Conservation (phyloP, 2,888 invertebrate species). For the Lepas anatifera region DNA sequence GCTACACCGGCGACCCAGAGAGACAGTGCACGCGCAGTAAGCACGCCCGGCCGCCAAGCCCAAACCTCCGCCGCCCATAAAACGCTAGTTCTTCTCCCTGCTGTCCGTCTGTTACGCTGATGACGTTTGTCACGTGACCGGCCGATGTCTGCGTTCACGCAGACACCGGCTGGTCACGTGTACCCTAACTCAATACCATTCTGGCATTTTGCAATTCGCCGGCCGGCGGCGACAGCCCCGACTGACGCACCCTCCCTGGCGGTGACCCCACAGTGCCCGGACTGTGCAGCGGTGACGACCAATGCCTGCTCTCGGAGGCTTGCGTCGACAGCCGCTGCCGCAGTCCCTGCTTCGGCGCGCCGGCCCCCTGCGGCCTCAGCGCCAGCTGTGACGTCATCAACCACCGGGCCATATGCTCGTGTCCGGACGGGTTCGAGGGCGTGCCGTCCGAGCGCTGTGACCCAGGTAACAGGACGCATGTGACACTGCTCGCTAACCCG, state of each 20-base stretch:
- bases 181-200: neutral
- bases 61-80: too few species aligned
- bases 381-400: conserved; percentile 60
- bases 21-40: conserved; percentile 35
- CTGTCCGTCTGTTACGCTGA: neutral
- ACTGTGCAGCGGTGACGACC: neutral
- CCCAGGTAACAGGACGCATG: conserved; percentile 3
- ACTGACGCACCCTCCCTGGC: neutral
- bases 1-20: conserved; percentile 72
- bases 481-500: neutral
- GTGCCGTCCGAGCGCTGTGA: conserved; percentile 40
- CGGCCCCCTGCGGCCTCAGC: conserved; percentile 52
- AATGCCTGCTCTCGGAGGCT: neutral
- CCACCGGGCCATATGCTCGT: conserved; percentile 66
- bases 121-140: neutral
- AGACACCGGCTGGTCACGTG: neutral
- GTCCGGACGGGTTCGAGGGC: conserved; percentile 53
- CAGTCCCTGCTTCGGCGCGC: conserved; percentile 15
- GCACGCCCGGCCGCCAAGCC: too few species aligned
- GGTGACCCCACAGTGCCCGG: neutral
- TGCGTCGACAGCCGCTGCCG: conserved; percentile 7
- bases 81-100: neutral
- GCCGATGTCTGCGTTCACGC: neutral
- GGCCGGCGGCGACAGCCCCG: too few species aligned
- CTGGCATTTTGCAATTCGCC: too few species aligned